Base-by-base conservation (phyloP, 2,113 vertebrate genomes). In the Carettochelys insculpta region DNA sequence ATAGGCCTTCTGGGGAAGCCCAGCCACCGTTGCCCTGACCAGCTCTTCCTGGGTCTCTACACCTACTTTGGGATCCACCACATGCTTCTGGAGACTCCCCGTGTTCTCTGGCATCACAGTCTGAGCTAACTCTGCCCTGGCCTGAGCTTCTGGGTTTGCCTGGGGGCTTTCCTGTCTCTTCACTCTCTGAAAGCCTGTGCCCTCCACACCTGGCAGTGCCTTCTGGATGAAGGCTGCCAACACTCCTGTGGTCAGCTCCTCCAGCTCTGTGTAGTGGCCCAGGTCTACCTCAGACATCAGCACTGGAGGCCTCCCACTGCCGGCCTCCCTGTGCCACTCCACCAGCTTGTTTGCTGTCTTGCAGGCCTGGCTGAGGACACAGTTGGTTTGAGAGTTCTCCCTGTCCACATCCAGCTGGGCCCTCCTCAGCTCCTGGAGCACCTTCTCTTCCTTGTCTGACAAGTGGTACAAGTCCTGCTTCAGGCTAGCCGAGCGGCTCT, bases 271-370 rank as follows among this genome's bases (percentile, higher is more conserved):
- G 48, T 92, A 95, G 77, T 45, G 73, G 24, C 52, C 9, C 5
- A 97, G 88, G 82, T 96, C 86, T 25, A 11, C 71, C 82, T 87
- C n/a, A 0, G 89, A 93, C 34, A 96, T 51, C 48, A 87, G 43
- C 17, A 31, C 81, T 2, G 53, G 87, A 2, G 12, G 31, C 8
- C 8, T 17, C 38, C 52, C 41, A 83, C 83, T 77, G 41, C 47
- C 53, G 34, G 2, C 12, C 2, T 77, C 50, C 34, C 5, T 27
- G 0, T 80, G 11, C 80, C 77, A 78, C 25, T 94, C 58, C 31
- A 56, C 51, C 58, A 83, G 24, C 43, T 92, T 68, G 58, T 85
- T 88, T 85, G 48, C 80, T 83, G 9, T 34, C 71, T 92, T 51
- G 12, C 58, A 82, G 50, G 82, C 38, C 41, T 95, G 87, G 4